These are phyloP conservation scores for Ichneumoninae sp. DNA, from an alignment of 2,888 invertebrate genomes.

Conservation along the genomic window DNA sequence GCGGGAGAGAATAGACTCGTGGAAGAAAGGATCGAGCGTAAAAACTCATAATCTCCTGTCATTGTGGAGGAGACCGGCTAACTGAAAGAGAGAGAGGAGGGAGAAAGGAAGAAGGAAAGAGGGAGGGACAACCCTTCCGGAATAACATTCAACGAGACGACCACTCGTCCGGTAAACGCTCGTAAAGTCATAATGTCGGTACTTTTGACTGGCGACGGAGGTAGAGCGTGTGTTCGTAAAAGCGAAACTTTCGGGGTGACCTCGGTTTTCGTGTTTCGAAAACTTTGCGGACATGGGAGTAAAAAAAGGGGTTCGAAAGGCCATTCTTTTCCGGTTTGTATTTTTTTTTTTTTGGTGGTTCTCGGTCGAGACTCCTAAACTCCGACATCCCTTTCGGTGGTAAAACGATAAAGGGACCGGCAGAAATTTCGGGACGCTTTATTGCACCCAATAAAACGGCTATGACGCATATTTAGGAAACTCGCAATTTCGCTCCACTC, in stretches of 20 bases:
- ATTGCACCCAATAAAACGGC: constrained; percentile 49
- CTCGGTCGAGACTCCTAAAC: constrained; percentile 34
- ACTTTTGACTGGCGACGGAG: constrained; percentile 50
- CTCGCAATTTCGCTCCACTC: constrained; percentile 46
- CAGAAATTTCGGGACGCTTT: constrained; percentile 40
- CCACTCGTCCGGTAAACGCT: constrained; percentile 75
- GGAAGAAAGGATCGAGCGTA: constrained; percentile 71
- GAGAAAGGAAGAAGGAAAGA: constrained; percentile 50
- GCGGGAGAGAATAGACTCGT: constrained; percentile 54
- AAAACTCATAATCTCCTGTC: constrained; percentile 70
- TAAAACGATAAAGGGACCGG: constrained; percentile 64
- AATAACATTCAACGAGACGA: constrained; percentile 73
- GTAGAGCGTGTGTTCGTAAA: constrained; percentile 41
- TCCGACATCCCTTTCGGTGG: constrained; percentile 59
- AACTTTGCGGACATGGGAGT: constrained; percentile 45
- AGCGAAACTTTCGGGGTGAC: constrained; percentile 62
- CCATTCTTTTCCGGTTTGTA: constrained; percentile 64
- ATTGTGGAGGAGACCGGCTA: constrained; percentile 64
- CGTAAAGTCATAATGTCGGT: constrained; percentile 76
- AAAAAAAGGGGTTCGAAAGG: constrained; percentile 65
- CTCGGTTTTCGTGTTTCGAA: constrained; percentile 61
- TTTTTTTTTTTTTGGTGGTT: constrained; percentile 49
- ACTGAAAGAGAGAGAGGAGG: constrained; percentile 44
- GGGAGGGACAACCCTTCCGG: constrained; percentile 69
- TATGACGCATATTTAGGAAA: constrained; percentile 50